Percentiles rank a stretch among this genome's conserved stretches.
Conservation (phyloP, 2,113 vertebrate species). For the Embiotoca jacksoni region DNA sequence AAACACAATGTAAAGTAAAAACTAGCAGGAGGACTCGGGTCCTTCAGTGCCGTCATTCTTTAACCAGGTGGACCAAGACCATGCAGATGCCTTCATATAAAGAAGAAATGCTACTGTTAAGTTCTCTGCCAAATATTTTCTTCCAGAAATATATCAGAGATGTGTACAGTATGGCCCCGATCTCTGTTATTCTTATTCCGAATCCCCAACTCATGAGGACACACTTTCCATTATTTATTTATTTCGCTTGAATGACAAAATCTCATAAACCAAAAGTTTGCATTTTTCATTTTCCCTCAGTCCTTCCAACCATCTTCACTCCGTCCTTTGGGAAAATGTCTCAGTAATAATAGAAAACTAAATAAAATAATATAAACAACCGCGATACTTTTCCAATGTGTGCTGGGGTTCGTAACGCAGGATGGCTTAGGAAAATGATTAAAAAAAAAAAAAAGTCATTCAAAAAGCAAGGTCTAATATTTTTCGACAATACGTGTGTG, state of each 20-base stretch:
- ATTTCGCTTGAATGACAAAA: conserved; percentile 41
- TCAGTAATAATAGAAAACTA: conserved; percentile 33
- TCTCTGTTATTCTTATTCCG: conserved; percentile 4
- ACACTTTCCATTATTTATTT: conserved; percentile 33
- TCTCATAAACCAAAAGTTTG: conserved; percentile 56
- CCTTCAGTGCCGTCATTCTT: background rate
- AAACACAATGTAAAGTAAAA: conserved; percentile 17
- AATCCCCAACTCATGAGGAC: conserved; percentile 1
- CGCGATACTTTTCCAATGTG: conserved; percentile 20
- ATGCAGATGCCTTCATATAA: background rate
- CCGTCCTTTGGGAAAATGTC: conserved; percentile 35
- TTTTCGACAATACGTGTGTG: conserved; percentile 17
- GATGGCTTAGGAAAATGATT: conserved; percentile 19
- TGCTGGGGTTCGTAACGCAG: conserved; percentile 21
- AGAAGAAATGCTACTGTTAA: background rate
- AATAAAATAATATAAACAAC: conserved; percentile 3
- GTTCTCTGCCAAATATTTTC: too few species aligned
- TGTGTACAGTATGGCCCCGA: background rate
- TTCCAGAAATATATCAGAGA: background rate
- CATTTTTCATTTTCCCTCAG: conserved; percentile 64
- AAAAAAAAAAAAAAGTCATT: conserved; percentile 24
- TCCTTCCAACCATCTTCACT: conserved; percentile 24
- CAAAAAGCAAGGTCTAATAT: conserved; percentile 44
- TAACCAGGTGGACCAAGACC: too few species aligned
- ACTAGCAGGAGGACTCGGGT: background rate